Percentiles rank a stretch among this genome's conserved stretches.
phyloP scores from a whole-genome alignment of 2,113 vertebrate species.

The Platichthys stellatus region DNA sequence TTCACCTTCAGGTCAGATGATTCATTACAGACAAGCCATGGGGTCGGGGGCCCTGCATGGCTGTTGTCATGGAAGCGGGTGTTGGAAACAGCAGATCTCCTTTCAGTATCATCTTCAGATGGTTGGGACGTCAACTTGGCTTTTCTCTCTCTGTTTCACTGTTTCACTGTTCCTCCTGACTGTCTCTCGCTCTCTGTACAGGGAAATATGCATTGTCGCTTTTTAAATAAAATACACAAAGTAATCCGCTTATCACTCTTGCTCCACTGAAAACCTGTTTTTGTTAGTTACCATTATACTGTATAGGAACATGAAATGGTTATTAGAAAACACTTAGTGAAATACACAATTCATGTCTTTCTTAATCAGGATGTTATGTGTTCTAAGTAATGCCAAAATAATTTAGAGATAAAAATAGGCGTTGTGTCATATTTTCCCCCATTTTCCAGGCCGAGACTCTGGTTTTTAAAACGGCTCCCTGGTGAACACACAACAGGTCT shows the following conservation, averaged over 20 bases:
- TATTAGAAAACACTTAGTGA: too few species aligned
- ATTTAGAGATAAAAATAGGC: not conserved
- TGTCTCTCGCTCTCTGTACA: not conserved
- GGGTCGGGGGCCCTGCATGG: conserved; percentile 59
- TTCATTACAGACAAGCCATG: conserved; percentile 67
- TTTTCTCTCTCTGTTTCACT: not conserved
- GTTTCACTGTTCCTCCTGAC: not conserved
- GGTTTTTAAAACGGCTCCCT: not conserved
- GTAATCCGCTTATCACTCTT: not conserved
- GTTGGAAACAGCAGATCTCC: conserved; percentile 68
- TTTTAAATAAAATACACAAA: not conserved
- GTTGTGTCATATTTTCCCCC: not conserved
- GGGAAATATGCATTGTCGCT: not conserved
- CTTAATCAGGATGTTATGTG: too few species aligned
- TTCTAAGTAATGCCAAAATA: too few species aligned
- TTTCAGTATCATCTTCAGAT: conserved; percentile 76
- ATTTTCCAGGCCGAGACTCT: not conserved
- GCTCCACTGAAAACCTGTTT: not conserved
- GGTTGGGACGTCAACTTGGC: conserved; percentile 34
- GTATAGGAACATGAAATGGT: too few species aligned
- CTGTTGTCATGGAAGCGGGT: conserved; percentile 77
- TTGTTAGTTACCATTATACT: not conserved
- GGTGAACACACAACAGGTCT: conserved; percentile 5
- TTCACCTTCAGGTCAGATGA: conserved; percentile 63
- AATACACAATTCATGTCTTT: too few species aligned